phyloP scores from a whole-genome alignment of 2,797 vertebrate genomes.

The Limosa lapponica region DNA sequence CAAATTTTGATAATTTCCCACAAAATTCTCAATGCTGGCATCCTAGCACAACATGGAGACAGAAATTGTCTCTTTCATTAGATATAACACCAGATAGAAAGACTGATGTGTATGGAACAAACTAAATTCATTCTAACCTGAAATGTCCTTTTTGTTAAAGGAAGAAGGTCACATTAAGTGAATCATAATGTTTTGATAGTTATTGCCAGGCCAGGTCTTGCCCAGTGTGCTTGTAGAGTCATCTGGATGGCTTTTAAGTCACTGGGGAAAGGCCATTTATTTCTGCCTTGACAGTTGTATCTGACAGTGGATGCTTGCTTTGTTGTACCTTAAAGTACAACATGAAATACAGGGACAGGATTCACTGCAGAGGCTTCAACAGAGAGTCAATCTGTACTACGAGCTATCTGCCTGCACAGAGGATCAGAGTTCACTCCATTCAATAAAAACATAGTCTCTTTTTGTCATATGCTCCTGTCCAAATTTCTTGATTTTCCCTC shows the following conservation, averaged over 20 bases:
- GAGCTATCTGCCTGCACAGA: background rate
- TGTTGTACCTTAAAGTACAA: background rate
- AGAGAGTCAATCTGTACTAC: background rate
- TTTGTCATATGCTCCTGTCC: background rate
- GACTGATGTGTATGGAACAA: background rate
- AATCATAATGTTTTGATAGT: background rate
- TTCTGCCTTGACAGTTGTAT: background rate
- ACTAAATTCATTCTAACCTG: background rate
- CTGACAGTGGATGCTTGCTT: background rate
- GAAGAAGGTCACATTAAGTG: background rate
- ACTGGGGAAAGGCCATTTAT: background rate
- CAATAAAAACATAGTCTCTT: background rate
- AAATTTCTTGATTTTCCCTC: background rate
- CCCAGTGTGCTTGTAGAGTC: background rate
- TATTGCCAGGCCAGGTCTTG: background rate
- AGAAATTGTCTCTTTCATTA: background rate
- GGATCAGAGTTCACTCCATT: background rate
- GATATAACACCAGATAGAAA: background rate
- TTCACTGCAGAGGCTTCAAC: background rate
- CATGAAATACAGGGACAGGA: background rate
- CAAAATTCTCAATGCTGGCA: background rate
- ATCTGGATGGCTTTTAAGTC: background rate
- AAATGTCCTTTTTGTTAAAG: background rate
- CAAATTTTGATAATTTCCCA: background rate
- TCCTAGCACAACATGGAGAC: background rate